Evolutionary conservation across 2,888 invertebrate genomes (phyloP), one percentile per base, ranked within the genome.

Genomic region (Dione vanillae): DNA sequence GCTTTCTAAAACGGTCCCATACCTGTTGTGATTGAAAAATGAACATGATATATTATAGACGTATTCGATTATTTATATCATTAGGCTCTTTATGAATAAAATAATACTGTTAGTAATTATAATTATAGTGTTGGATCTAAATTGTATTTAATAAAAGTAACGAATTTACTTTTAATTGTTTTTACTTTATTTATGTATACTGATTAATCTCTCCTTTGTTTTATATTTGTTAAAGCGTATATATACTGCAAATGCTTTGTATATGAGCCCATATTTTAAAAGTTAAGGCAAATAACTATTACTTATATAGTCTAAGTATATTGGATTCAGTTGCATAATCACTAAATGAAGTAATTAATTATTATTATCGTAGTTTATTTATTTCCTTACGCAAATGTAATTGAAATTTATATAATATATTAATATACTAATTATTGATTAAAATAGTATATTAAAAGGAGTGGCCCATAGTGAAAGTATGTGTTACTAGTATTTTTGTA

Each of bases 1-100:
- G 40, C 59, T 67, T 67, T 67, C 67, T 59, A 59, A 67, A 58
- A 67, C 41, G 20, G 11, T 45, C n/a, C 3, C 59, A 19, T 37
- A 40, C 12, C 40, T 16, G 5, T 43, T 37, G 37, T 40, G 37
- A 49, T 11, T 7, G 27, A 49, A 49, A 27, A 47, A 56, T 37
- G 11, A 16, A 56, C 35, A 45, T 20, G 45, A 40, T 41, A 49
- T 49, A 19, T 40, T 59, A 49, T 40, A 51, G 58, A 61, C 65
- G 27, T 54, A 43, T 65, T 54, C 12, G 43, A 43, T 54, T 52
- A 54, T 65, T 43, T 52, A 9, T 41, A 54, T 61, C 12, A 41
- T 47, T 27, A 67, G 52, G 37, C 43, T 61, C 19, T 20, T 35
- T 37, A 40, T 41, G 37, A 12, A 67, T 45, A 54, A 54, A 62